A percentile compares a stretch with the other conserved stretches of the same genome.
Conservation (phyloP, 1,140 invertebrate genomes). For the Drosophila arawakana region DNA sequence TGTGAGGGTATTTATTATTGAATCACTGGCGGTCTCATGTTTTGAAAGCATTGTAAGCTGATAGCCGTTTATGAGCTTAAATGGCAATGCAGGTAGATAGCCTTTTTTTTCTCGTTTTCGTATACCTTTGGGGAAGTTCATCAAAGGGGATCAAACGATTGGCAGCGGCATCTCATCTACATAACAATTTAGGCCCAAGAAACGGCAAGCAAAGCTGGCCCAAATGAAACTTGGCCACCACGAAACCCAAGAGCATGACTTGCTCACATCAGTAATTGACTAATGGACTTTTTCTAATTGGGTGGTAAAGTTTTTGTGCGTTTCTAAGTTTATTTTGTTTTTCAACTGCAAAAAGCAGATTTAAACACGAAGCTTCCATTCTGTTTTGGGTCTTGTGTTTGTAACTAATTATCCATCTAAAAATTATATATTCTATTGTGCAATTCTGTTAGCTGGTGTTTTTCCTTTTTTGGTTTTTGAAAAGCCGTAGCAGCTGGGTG, state of each 20-base stretch:
- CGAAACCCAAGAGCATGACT: neutral
- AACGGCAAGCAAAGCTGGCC: conserved; percentile 7
- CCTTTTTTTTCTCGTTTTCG: neutral
- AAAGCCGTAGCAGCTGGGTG: conserved; percentile 10
- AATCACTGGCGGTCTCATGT: conserved; percentile 46
- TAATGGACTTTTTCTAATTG: conserved; percentile 34
- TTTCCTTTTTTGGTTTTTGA: neutral
- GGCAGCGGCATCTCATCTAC: conserved; percentile 38
- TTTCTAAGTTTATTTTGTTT: neutral
- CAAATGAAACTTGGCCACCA: conserved; percentile 15
- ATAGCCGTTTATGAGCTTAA: conserved; percentile 78
- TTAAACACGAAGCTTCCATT: neutral
- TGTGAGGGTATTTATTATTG: conserved; percentile 31
- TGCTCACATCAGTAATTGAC: neutral
- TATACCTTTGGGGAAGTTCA: conserved; percentile 50
- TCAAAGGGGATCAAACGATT: conserved; percentile 62
- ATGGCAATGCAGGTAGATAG: conserved; percentile 71
- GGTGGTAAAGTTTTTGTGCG: conserved; percentile 3
- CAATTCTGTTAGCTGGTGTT: neutral
- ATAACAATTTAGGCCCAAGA: conserved; percentile 40
- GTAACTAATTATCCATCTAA: conserved; percentile 3
- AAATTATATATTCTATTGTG: conserved; percentile 3
- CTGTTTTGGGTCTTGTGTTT: neutral
- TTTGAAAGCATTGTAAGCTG: conserved; percentile 69
- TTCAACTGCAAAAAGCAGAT: neutral